These are phyloP conservation scores for Sebastes fasciatus DNA, from an alignment of 2,113 vertebrate genomes.

Conservation along the genomic window DNA sequence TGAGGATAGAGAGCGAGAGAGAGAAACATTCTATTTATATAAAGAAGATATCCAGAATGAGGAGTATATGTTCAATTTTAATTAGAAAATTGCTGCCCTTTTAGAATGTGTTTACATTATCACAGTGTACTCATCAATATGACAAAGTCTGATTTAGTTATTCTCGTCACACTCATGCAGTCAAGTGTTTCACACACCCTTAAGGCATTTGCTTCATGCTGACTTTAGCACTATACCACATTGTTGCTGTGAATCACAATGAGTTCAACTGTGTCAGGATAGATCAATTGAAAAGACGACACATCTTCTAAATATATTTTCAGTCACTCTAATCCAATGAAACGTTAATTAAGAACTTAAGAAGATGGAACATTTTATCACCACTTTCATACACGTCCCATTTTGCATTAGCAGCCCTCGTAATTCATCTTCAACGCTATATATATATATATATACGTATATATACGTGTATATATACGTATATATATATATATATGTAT, in stretches of 20 bases:
- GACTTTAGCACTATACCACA: conserved; percentile 58
- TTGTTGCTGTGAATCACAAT: conserved; percentile 51
- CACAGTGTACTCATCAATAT: conserved; percentile 38
- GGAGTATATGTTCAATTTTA: not conserved
- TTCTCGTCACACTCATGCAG: conserved; percentile 51
- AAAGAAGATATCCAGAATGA: not conserved
- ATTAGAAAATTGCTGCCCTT: conserved; percentile 3
- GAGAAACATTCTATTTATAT: not conserved
- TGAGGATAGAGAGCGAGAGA: not conserved
- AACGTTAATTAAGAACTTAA: conserved; percentile 57
- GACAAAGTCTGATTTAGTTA: conserved; percentile 57
- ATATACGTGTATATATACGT: too few species aligned
- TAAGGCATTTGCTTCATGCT: conserved; percentile 61
- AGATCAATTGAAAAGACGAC: conserved; percentile 48
- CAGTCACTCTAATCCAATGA: conserved; percentile 43
- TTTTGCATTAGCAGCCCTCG: conserved; percentile 23
- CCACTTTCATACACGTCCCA: conserved; percentile 38
- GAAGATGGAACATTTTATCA: conserved; percentile 14
- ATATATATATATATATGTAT: not conserved
- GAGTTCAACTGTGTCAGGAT: conserved; percentile 55
- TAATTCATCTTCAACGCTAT: conserved; percentile 33
- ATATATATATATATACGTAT: not conserved
- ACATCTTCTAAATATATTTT: conserved; percentile 56
- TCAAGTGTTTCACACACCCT: conserved; percentile 54
- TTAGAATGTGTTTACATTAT: conserved; percentile 29